Conservation (phyloP, 2,888 invertebrate species). For the Drosophila monieri region DNA sequence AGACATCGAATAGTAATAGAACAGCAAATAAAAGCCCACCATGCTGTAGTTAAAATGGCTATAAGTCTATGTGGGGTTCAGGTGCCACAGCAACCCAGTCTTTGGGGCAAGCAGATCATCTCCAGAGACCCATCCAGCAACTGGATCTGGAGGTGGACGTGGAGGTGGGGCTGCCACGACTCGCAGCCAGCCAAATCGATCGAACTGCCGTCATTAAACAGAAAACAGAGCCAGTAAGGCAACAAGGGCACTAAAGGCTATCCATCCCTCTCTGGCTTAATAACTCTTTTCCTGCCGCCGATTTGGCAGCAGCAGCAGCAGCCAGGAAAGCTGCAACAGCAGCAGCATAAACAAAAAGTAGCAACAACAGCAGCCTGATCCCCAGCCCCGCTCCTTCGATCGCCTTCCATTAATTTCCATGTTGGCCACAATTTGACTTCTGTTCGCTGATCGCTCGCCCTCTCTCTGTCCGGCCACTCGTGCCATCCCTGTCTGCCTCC, state of each 20-base stretch:
- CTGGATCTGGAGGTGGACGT: slow-evolving; percentile 50
- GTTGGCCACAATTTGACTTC: slow-evolving; percentile 80
- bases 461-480: slow-evolving; percentile 11
- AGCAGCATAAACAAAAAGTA: slow-evolving; percentile 17
- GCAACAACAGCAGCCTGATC: slow-evolving; percentile 39
- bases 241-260: slow-evolving; percentile 4
- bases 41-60: too few relatives aligned
- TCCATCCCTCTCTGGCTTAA: slow-evolving; percentile 56
- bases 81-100: too few relatives aligned
- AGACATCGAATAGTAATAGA: too few relatives aligned
- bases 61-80: too few relatives aligned
- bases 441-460: slow-evolving; percentile 52
- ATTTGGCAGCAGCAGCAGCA: slow-evolving; percentile 45
- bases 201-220: slow-evolving; percentile 77
- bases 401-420: slow-evolving; percentile 77
- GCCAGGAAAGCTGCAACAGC: slow-evolving; percentile 14
- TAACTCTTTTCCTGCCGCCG: slow-evolving; percentile 79
- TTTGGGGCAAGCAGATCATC: background rate
- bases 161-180: slow-evolving; percentile 63
- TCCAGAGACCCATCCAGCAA: slow-evolving; percentile 21
- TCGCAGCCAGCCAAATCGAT: slow-evolving; percentile 73
- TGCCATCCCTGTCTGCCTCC: slow-evolving; percentile 16
- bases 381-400: slow-evolving; percentile 37
- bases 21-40: too few relatives aligned
- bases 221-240: slow-evolving; percentile 29